These are phyloP conservation scores for Oryzaephilus surinamensis DNA, from an alignment of 1,140 invertebrate species.

Conservation along the genomic window DNA sequence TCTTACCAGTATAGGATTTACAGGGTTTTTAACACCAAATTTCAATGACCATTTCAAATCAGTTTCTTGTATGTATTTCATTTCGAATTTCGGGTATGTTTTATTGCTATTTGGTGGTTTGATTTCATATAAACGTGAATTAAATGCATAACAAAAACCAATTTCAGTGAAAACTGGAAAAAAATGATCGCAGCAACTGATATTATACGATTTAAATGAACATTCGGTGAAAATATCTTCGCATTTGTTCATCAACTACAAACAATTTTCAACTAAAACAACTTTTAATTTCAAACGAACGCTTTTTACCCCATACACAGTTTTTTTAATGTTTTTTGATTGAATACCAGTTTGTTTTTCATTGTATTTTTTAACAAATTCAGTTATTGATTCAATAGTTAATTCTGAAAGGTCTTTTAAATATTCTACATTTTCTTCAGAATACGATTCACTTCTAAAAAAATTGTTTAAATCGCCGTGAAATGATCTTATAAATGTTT, in stretches of 20 bases:
- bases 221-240: constrained; percentile 46
- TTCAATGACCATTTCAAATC: constrained; percentile 49
- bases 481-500: too few species aligned
- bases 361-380: constrained; percentile 5
- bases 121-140: constrained; percentile 46
- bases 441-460: too few species aligned
- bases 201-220: constrained; percentile 48
- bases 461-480: too few species aligned
- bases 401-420: constrained; percentile 6
- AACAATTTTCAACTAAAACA: constrained; percentile 2
- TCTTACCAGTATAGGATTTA: too few species aligned
- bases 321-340: too few species aligned
- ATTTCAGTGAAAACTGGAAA: constrained; percentile 55
- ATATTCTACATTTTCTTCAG: constrained; percentile 1
- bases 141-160: constrained; percentile 60
- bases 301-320: constrained; percentile 7
- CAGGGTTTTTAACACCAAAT: too few species aligned
- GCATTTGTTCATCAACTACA: constrained; percentile 44
- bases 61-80: constrained; percentile 49
- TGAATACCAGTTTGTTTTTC: too few species aligned
- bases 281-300: neutral
- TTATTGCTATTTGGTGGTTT: constrained; percentile 40
- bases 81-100: constrained; percentile 36
- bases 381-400: constrained; percentile 9
- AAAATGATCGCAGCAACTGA: constrained; percentile 42